These are phyloP conservation scores for Helicoverpa armigera DNA, from an alignment of 1,140 invertebrate genomes.

Conservation along the genomic window DNA sequence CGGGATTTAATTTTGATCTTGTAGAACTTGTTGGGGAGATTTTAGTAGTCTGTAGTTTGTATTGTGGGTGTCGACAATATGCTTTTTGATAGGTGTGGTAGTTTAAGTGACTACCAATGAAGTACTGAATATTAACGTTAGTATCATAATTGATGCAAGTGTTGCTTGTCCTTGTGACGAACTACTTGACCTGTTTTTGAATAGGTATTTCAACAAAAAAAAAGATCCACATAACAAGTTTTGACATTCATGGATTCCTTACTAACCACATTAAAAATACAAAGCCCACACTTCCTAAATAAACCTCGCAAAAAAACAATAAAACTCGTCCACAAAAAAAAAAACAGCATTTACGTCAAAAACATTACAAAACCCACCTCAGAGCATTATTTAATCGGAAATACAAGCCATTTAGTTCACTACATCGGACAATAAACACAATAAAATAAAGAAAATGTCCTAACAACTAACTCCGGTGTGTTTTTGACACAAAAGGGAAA, in stretches of 20 bases:
- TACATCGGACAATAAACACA: constrained; percentile 40
- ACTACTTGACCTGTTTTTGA: no score
- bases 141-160: no score
- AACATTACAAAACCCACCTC: constrained; percentile 20
- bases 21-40: background rate
- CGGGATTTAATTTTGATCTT: constrained; percentile 12
- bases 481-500: constrained; percentile 50
- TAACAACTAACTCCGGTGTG: constrained; percentile 42
- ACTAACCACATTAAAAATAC: no score
- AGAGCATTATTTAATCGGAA: constrained; percentile 41
- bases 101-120: no score
- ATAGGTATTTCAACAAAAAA: no score
- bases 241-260: no score
- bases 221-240: no score
- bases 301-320: background rate
- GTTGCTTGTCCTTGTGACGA: no score
- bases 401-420: constrained; percentile 33
- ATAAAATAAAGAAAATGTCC: constrained; percentile 52
- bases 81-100: no score
- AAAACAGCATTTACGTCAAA: constrained; percentile 2
- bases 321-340: background rate
- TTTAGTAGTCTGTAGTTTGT: background rate
- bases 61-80: no score
- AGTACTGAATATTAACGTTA: no score
- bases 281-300: no score